phyloP scores from a whole-genome alignment of 2,113 vertebrate genomes.

The Bombycilla garrulus region DNA sequence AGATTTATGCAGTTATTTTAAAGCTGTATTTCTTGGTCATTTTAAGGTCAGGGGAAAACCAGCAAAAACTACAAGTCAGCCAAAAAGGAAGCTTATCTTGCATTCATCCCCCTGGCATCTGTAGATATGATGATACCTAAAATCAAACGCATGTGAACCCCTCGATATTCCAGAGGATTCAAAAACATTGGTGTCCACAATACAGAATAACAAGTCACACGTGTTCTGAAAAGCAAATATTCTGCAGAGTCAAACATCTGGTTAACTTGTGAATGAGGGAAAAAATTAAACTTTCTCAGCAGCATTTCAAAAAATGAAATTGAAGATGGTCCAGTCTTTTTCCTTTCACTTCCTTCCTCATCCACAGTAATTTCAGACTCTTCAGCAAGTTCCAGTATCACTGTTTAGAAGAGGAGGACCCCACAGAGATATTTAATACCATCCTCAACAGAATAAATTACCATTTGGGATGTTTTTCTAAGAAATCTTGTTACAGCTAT shows the following conservation, averaged over 20 bases:
- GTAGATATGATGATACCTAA: not conserved
- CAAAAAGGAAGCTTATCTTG: not conserved
- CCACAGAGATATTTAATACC: not conserved
- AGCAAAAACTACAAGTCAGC: not conserved
- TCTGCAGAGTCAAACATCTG: not conserved
- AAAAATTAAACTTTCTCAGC: not conserved
- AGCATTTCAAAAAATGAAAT: not conserved
- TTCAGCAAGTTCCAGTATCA: not conserved
- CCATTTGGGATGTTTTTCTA: not conserved
- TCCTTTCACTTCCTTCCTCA: not conserved
- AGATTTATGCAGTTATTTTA: not conserved
- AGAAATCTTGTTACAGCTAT: not conserved
- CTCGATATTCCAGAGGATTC: not conserved
- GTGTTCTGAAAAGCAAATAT: not conserved
- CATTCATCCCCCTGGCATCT: not conserved
- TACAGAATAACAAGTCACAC: not conserved
- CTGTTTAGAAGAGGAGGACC: not conserved
- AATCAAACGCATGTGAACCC: not conserved
- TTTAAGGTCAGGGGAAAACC: not conserved
- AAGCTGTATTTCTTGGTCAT: not conserved
- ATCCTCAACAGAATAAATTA: not conserved
- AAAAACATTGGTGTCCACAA: not conserved
- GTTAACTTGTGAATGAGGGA: not conserved
- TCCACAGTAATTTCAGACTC: not conserved
- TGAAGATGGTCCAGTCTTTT: not conserved